Conservation (phyloP, 2,888 invertebrate species). For the Pyrocoelia pectoralis region DNA sequence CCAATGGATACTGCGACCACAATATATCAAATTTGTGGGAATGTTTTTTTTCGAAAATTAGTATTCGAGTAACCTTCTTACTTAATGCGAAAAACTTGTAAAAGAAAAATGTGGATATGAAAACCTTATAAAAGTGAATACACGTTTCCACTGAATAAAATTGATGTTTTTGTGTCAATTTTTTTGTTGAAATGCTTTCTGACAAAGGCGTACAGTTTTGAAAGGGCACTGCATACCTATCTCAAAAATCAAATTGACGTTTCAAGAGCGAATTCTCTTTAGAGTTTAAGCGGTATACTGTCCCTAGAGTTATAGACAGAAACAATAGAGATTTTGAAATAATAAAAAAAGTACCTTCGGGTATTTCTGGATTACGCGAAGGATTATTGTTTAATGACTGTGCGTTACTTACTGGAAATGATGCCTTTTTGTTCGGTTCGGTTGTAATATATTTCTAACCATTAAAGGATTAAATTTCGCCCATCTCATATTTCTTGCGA, state of each 20-base stretch:
- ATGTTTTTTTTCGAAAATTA: not conserved
- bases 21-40: too few species aligned
- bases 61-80: not conserved
- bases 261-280: not conserved
- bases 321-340: not conserved
- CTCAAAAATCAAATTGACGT: not conserved
- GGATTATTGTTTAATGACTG: too few species aligned
- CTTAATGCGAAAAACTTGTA: not conserved
- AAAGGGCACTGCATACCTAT: not conserved
- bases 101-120: not conserved
- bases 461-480: too few species aligned
- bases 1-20: too few species aligned
- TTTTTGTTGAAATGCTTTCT: not conserved
- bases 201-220: not conserved
- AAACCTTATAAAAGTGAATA: not conserved
- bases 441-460: too few species aligned
- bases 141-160: not conserved
- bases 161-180: slow-evolving; percentile 1
- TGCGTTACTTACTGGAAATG: too few species aligned
- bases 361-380: too few species aligned
- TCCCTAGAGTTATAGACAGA: not conserved
- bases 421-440: too few species aligned
- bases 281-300: not conserved
- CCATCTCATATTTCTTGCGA: too few species aligned
- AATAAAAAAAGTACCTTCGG: too few species aligned